Percentiles rank a stretch among this genome's conserved stretches.
phyloP scores from a whole-genome alignment of 1,140 invertebrate species.

The Drosophila arizonae region DNA sequence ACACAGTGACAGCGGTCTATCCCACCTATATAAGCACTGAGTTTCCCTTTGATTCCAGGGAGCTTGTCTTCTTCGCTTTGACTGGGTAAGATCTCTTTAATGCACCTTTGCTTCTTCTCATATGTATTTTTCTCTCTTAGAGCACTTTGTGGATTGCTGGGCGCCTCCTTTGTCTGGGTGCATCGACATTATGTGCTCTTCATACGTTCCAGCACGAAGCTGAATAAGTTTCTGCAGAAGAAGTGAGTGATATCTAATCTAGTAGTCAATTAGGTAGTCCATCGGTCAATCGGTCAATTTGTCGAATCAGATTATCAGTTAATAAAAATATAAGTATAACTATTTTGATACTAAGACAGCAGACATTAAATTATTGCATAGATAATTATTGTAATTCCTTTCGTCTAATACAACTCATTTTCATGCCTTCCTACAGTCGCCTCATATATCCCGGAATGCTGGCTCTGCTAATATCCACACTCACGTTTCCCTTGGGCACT shows the following conservation, averaged over 20 bases:
- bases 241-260: slow-evolving; percentile 88
- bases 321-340: no score
- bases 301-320: no score
- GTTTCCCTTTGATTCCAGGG: slow-evolving; percentile 98
- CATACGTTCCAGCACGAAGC: slow-evolving; percentile 95
- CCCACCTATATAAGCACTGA: slow-evolving; percentile 97
- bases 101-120: slow-evolving; percentile 12
- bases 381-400: no score
- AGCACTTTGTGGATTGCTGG: slow-evolving; percentile 91
- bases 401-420: no score
- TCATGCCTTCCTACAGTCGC: slow-evolving; percentile 85
- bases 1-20: slow-evolving; percentile 97
- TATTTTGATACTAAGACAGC: no score
- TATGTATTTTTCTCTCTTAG: slow-evolving; percentile 69
- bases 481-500: slow-evolving; percentile 93
- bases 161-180: slow-evolving; percentile 95
- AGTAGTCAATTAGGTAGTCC: no score
- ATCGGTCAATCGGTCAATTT: no score
- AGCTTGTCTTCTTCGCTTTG: slow-evolving; percentile 96
- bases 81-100: slow-evolving; percentile 89
- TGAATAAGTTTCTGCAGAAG: slow-evolving; percentile 97
- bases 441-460: slow-evolving; percentile 95
- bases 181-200: slow-evolving; percentile 98
- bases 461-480: slow-evolving; percentile 90
- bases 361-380: no score